Base-by-base conservation (phyloP, 1,140 invertebrate genomes). In the Zaprionus davidi region DNA sequence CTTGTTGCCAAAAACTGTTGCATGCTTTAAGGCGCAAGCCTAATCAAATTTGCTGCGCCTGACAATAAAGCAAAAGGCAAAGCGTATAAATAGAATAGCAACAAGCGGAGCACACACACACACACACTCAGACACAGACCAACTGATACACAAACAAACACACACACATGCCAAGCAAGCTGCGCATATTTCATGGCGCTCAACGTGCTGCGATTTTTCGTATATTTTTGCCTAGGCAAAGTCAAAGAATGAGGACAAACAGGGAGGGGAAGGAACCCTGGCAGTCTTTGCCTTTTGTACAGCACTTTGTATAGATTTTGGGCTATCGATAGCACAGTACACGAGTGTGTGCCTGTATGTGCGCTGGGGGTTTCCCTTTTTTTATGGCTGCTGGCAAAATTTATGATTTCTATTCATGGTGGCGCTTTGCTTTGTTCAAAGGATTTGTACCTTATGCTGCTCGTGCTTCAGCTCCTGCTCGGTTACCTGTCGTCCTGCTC, bases 341-440 rank as follows among this genome's bases (percentile, higher is more conserved):
- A 15, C 26, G 3, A 15, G 12, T 20, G 60, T 49, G 12, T 20
- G 55, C 9, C 28, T 34, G 55, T 34, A 3, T 34, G 55, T 34
- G 55, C n/a, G 17, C 15, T 26, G 15, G 34, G 22, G 63, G 71
- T 76, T 60, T 78, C 63, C 44, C 60, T 60, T 71, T 83, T 83
- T 88, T 90, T 88, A 88, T 88, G 85, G 81, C 85, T 88, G 72
- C 81, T 85, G 81, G 84, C 85, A 82, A 90, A 85, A 88, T 90
- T 90, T 88, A 88, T 88, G 84, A 84, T 84, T 88, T 84, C 85
- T 74, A 82, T 76, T 78, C 81, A 84, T 77, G 62, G 31, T 56
- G n/a, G 15, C 38, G 58, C 51, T 69, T 51, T 60, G 63, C 78
- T 83, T 85, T 87, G 83, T 85, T 79, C 76, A 78, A 88, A 83